Evolutionary conservation across 2,113 vertebrate species (phyloP), one percentile per base, ranked within the genome.

Genomic region (Sander vitreus): DNA sequence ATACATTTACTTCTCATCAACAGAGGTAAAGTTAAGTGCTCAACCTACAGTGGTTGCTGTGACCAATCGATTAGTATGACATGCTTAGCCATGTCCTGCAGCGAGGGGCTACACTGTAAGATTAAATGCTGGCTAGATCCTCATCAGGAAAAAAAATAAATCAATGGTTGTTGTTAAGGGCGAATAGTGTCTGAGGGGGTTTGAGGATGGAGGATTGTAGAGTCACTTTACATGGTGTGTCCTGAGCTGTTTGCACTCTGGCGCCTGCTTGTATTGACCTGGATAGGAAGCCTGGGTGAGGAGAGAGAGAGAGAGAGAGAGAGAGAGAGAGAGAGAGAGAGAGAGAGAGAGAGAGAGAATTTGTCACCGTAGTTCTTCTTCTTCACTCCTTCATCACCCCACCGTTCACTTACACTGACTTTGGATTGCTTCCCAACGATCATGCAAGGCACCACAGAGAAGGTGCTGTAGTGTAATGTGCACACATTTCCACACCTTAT

Each of bases 61-160:
- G 67, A 70, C 67, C 67, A 53, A 99, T 99, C 96, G 96, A 99
- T 99, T 96, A 96, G 94, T 95, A 96, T 96, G 96, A 96, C 96
- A 92, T 81, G 95, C 95, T 95, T 95, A 95, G 95, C 96, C 95
- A 91, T 97, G 97, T 97, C 96, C 95, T 96, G 97, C 96, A 97
- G 94, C 95, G 93, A 78, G 88, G 95, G 96, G 96, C 97, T 96
- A 97, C 96, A 96, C 94, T 96, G 96, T 97, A 97, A 97, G 97
- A 97, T 99, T 98, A 99, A 98, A 97, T 94, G 97, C 96, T 93
- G 96, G 94, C 96, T 95, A 96, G 96, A 95, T 97, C 96, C 96
- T 97, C 97, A 96, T 96, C 94, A 96, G 96, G 86, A 58, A 96
- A 97, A 97, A 97, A 73, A 53, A 73, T n/a, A n/a, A 98, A 99